Percentiles rank a stretch among this genome's conserved stretches.
These are phyloP conservation scores for Dendrolimus punctatus DNA, from an alignment of 1,140 invertebrate species.

Conservation along the genomic window DNA sequence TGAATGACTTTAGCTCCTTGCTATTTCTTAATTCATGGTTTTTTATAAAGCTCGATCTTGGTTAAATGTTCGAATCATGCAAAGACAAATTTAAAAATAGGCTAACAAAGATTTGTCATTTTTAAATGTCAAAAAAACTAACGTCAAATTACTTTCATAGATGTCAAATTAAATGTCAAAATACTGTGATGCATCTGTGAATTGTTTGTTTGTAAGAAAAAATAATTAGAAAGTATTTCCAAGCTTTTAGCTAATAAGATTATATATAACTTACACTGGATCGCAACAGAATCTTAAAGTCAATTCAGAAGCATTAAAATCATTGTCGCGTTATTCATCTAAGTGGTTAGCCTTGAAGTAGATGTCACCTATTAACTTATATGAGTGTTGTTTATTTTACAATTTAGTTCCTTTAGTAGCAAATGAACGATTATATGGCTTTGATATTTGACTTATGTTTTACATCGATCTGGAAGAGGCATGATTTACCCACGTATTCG, in stretches of 20 bases:
- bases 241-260: conserved; percentile 35
- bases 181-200: conserved; percentile 55
- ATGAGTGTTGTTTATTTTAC: conserved; percentile 70
- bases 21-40: too few species aligned
- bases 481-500: conserved; percentile 66
- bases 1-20: too few species aligned
- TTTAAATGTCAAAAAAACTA: conserved; percentile 9
- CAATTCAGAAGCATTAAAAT: conserved; percentile 25
- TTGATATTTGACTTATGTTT: conserved; percentile 68
- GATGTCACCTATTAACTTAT: conserved; percentile 59
- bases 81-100: too few species aligned
- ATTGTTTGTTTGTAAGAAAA: conserved; percentile 67
- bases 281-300: conserved; percentile 25
- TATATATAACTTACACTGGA: conserved; percentile 25
- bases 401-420: conserved; percentile 65
- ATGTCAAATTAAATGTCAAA: conserved; percentile 30
- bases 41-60: too few species aligned
- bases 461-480: conserved; percentile 58
- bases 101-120: too few species aligned
- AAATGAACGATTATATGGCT: conserved; percentile 68
- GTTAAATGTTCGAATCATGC: too few species aligned
- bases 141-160: conserved; percentile 15
- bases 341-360: conserved; percentile 71
- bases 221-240: conserved; percentile 61
- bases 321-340: conserved; percentile 44